Evolutionary conservation across 2,888 invertebrate genomes (phyloP), one percentile per base, ranked within the genome.

Genomic region (Folsomia manolachei): DNA sequence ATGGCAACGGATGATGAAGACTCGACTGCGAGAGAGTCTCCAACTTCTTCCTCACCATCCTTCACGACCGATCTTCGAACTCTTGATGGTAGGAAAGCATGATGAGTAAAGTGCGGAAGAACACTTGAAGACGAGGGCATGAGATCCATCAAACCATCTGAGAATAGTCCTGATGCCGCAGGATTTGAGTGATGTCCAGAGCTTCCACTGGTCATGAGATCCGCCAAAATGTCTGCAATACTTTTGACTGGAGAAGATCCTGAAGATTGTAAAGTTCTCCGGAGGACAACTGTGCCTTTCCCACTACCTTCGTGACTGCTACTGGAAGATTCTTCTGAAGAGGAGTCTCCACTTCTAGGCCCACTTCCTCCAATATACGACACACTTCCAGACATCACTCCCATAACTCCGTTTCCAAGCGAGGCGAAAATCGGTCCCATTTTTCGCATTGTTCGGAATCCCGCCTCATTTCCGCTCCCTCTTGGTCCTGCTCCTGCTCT

Each of bases 161-260:
- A 70, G 14, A 69, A 63, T 25, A 73, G 21, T n/a, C 62, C 62
- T 21, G 19, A 7, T 23, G 70, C 9, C 39, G 70, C 72, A 1
- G 72, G 56, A 25, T 67, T 65, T 25, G 39, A 66, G 27, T 56
- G 65, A 27, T 26, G n/a, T 9, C 21, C n/a, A 19, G 4, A 4
- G n/a, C 71, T 61, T 1, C 67, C 69, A n/a, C 69, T 60, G 61
- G 73, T 77, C 79, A 80, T 78, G 64, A 80, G 77, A 19, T 77
- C 78, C 11, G 78, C 79, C 60, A 80, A 69, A 63, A 80, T 78
- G 53, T 80, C 79, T 4, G 78, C 78, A 69, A 80, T 80, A 27
- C 74, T 75, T 18, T 70, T 73, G 1, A 71, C 75, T 11, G 71
- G 63, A 63, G 62, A 64, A 2, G 61, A 63, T 14, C 26, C 39